A percentile compares a stretch with the other conserved stretches of the same genome.
phyloP scores from a whole-genome alignment of 2,888 invertebrate species.

The Archaeoteleia sp. region DNA sequence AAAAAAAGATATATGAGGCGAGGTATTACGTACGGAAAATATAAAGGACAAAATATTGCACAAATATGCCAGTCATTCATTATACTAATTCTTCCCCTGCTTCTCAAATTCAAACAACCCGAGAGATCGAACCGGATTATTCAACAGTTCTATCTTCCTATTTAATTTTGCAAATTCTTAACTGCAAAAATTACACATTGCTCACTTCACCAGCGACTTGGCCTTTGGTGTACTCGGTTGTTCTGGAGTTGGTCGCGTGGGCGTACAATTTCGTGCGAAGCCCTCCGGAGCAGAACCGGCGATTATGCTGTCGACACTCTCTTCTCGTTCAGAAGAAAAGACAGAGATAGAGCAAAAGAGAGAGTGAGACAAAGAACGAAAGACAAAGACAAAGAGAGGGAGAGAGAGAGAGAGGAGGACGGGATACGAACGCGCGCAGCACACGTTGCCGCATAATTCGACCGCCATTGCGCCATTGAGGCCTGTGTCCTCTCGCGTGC shows the following conservation, averaged over 20 bases:
- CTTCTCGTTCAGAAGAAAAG: conserved; percentile 50
- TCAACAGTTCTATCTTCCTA: background rate
- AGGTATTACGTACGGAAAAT: too few relatives aligned
- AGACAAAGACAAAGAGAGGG: conserved; percentile 20
- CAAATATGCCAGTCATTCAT: too few relatives aligned
- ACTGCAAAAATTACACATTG: conserved; percentile 13
- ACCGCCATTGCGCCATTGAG: conserved; percentile 63
- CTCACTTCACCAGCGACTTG: conserved; percentile 14
- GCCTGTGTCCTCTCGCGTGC: conserved; percentile 51
- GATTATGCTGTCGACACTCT: conserved; percentile 72
- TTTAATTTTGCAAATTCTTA: background rate
- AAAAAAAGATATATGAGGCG: too few relatives aligned
- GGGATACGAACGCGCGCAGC: conserved; percentile 49
- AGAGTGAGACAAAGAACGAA: conserved; percentile 17
- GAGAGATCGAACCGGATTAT: too few relatives aligned
- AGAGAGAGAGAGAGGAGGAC: conserved; percentile 24
- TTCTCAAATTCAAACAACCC: too few relatives aligned
- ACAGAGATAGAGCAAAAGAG: conserved; percentile 22
- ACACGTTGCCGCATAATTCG: conserved; percentile 57
- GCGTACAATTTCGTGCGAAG: conserved; percentile 53
- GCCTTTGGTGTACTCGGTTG: conserved; percentile 16
- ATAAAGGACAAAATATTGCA: too few relatives aligned
- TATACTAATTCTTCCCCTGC: too few relatives aligned
- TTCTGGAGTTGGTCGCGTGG: conserved; percentile 49
- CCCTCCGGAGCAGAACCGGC: conserved; percentile 59